phyloP scores from a whole-genome alignment of 1,140 invertebrate species.

The Zophobas morio region DNA sequence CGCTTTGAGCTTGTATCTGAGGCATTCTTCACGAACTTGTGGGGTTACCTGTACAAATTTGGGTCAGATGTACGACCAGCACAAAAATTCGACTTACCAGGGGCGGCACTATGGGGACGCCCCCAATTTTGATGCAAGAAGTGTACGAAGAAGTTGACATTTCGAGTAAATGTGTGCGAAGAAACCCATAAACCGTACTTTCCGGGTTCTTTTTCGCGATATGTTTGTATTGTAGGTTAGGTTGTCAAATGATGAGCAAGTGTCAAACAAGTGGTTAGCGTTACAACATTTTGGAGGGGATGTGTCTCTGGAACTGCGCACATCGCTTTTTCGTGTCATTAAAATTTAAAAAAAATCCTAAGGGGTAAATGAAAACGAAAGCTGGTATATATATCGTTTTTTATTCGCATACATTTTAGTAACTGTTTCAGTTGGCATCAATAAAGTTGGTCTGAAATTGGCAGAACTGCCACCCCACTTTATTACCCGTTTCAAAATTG shows the following conservation, averaged over 20 bases:
- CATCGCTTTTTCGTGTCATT: too few species aligned
- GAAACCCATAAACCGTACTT: slow-evolving; percentile 17
- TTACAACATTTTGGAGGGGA: neutral
- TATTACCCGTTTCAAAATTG: too few species aligned
- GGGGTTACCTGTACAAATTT: slow-evolving; percentile 57
- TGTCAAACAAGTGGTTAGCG: neutral
- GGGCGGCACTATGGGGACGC: slow-evolving; percentile 75
- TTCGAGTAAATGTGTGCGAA: neutral
- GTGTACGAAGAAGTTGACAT: slow-evolving; percentile 61
- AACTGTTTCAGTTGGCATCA: too few species aligned
- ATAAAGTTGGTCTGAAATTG: too few species aligned
- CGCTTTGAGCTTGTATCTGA: slow-evolving; percentile 64
- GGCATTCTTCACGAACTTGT: slow-evolving; percentile 62
- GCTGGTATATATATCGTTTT: too few species aligned
- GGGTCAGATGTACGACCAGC: neutral
- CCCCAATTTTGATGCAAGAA: slow-evolving; percentile 75
- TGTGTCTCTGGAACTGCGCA: too few species aligned
- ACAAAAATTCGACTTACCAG: slow-evolving; percentile 68
- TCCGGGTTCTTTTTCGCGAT: neutral
- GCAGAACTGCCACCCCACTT: too few species aligned
- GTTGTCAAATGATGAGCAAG: neutral
- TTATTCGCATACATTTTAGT: too few species aligned
- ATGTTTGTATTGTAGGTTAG: slow-evolving; percentile 28
- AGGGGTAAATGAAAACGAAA: too few species aligned
- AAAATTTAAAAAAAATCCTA: too few species aligned